A percentile compares a stretch with the other conserved stretches of the same genome.
phyloP scores from a whole-genome alignment of 2,888 invertebrate genomes.

The Drosophila colorata region DNA sequence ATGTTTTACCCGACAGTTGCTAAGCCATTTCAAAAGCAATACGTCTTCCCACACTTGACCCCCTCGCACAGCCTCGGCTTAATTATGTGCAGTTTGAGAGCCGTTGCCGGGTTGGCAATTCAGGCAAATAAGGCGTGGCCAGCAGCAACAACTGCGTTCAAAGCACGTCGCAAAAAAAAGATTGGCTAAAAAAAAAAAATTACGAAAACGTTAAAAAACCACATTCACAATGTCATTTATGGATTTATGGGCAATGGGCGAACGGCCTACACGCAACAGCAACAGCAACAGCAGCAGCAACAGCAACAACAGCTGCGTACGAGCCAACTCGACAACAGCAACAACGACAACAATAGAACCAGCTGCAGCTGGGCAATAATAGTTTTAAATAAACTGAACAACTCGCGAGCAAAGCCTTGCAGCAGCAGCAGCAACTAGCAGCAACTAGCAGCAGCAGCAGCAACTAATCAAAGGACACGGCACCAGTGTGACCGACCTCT shows the following conservation, averaged over 20 bases:
- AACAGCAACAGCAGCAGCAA: not conserved
- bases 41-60: no score
- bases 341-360: not conserved
- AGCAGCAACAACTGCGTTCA: constrained; percentile 28
- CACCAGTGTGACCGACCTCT: no score
- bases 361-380: constrained; percentile 1
- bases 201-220: constrained; percentile 1
- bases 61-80: no score
- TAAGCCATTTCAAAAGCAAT: no score
- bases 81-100: constrained; percentile 36
- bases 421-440: no score
- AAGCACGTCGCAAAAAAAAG: constrained; percentile 30
- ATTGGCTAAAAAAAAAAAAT: not conserved
- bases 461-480: not conserved
- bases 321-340: constrained; percentile 12
- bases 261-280: constrained; percentile 15
- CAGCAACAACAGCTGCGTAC: not conserved
- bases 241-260: constrained; percentile 34
- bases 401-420: no score
- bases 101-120: constrained; percentile 17
- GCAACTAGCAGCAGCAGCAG: no score
- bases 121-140: constrained; percentile 34
- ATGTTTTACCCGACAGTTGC: not conserved
- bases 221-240: constrained; percentile 23
- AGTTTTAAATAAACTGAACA: not conserved